Conservation (phyloP, 2,113 vertebrate species). For the Calyptommatus sinebrachiatus region DNA sequence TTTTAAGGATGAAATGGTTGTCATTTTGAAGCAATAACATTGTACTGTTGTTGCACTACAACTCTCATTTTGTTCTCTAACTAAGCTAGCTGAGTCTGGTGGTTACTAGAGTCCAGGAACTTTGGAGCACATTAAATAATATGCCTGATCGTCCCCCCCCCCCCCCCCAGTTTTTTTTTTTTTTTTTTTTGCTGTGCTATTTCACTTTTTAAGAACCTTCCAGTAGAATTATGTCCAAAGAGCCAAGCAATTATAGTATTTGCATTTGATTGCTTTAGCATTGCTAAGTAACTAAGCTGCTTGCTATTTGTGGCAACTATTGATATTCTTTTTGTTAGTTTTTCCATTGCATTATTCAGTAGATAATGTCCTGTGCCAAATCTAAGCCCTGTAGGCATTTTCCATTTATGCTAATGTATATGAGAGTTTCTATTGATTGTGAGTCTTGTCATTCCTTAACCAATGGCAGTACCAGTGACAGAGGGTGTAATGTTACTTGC, state of each 20-base stretch:
- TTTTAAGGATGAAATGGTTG: too few species aligned
- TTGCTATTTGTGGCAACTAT: constrained; percentile 11
- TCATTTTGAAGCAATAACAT: too few species aligned
- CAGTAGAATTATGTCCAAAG: not conserved
- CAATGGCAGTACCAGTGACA: not conserved
- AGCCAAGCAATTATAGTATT: not conserved
- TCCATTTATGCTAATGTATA: constrained; percentile 17
- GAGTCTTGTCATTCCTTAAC: not conserved
- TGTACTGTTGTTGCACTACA: not conserved
- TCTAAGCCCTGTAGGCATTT: constrained; percentile 9
- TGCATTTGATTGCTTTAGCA: not conserved
- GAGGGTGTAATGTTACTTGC: not conserved
- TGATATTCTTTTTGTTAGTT: constrained; percentile 11
- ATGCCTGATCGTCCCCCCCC: not conserved
- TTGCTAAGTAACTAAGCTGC: not conserved
- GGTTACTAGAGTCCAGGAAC: too few species aligned
- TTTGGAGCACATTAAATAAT: not conserved
- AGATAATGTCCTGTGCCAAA: not conserved
- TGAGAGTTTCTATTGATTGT: not conserved
- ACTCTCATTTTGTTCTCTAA: not conserved
- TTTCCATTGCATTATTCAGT: constrained; percentile 1
- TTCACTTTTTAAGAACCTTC: not conserved
- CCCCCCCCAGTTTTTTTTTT: too few species aligned
- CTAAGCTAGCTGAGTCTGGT: too few species aligned
- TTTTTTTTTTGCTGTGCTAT: too few species aligned